These are phyloP conservation scores for Hemithea aestivaria DNA, from an alignment of 2,888 invertebrate genomes.

Conservation along the genomic window DNA sequence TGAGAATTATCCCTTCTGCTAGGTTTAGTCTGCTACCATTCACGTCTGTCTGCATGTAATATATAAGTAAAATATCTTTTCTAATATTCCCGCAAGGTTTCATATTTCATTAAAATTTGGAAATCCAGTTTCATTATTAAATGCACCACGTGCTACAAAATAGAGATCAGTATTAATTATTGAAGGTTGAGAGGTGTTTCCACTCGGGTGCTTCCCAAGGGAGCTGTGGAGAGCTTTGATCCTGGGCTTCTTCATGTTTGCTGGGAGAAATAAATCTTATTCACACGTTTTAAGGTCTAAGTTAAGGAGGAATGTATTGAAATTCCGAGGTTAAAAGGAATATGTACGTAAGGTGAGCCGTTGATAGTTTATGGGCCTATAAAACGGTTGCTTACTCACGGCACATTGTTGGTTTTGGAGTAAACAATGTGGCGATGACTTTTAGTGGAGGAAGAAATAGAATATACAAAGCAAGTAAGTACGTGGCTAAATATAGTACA, in stretches of 20 bases:
- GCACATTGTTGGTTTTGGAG: slow-evolving; percentile 13
- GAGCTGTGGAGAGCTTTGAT: slow-evolving; percentile 28
- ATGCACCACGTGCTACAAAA: slow-evolving; percentile 11
- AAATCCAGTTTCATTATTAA: slow-evolving; percentile 3
- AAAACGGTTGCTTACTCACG: slow-evolving; percentile 16
- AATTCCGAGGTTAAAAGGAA: slow-evolving; percentile 19
- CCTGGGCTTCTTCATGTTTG: slow-evolving; percentile 13
- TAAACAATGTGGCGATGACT: slow-evolving; percentile 9
- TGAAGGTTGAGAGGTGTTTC: slow-evolving; percentile 27
- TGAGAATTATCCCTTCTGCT: too few relatives aligned
- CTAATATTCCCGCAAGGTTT: too few relatives aligned
- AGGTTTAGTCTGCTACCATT: too few relatives aligned
- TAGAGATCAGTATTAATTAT: slow-evolving; percentile 30
- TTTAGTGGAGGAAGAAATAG: background rate
- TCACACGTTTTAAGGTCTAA: slow-evolving; percentile 2
- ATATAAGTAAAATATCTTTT: too few relatives aligned
- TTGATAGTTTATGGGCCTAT: slow-evolving; percentile 21
- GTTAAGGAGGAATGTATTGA: slow-evolving; percentile 4
- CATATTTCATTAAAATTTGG: too few relatives aligned
- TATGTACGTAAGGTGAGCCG: slow-evolving; percentile 13
- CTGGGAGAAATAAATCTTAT: slow-evolving; percentile 7
- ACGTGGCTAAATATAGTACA: too few relatives aligned
- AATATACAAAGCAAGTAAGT: background rate
- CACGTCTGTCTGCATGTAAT: too few relatives aligned
- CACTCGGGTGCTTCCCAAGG: slow-evolving; percentile 26